Evolutionary conservation across 2,797 vertebrate genomes (phyloP), one percentile per base, ranked within the genome.

Genomic region (Xenops minutus): DNA sequence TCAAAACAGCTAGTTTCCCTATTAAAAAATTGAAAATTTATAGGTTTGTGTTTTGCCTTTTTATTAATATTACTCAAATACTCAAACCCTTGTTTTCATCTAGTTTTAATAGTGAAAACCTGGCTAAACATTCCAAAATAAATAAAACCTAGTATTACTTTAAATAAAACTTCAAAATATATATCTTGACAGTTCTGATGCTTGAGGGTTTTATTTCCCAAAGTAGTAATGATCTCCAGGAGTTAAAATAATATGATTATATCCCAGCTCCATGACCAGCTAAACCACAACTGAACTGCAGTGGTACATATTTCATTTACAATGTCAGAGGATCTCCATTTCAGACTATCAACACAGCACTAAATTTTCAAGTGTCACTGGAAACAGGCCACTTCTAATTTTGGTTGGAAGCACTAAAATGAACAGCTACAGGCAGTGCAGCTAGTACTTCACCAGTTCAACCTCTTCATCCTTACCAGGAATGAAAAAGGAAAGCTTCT

Each of bases 181-280:
- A 19, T 88, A 81, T 96, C 92, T 96, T 95, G 96, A 97, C 91
- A 96, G 95, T 92, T 95, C 78, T 93, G 93, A 96, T 94, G 79
- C 61, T 82, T 88, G 94, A 89, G 78, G 83, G 88, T 91, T 98
- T 97, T 93, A 96, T 91, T 97, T 94, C 86, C 94, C 61, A 55
- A 94, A 93, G 88, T 61, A 94, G 89, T 97, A 98, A 98, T 91
- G 96, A 97, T 97, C 96, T 97, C 96, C 90, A 92, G 97, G 96
- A 97, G 93, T 96, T 97, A 97, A 97, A 98, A 98, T 97, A 98
- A 97, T 97, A 96, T 93, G 97, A 97, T 97, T 98, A 97, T 92
- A 97, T 92, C 94, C 93, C 87, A 97, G 78, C 69, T 85, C 89
- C 92, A 93, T 77, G 92, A 97, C 92, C 95, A 95, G 87, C 95